Conservation (phyloP, 2,797 vertebrate genomes). For the Sparus aurata region DNA sequence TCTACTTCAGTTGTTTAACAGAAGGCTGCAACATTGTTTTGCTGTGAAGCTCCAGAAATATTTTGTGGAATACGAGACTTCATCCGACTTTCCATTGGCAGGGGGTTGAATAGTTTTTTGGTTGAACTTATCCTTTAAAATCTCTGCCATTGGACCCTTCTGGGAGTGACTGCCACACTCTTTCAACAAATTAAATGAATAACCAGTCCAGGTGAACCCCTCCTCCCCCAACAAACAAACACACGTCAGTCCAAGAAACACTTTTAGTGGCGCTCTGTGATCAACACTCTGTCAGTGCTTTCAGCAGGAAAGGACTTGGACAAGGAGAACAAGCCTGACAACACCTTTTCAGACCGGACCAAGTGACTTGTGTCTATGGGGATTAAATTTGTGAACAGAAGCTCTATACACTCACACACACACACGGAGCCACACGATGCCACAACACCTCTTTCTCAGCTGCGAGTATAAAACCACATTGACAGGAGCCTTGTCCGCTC, state of each 20-base stretch:
- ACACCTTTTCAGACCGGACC: slow-evolving; percentile 69
- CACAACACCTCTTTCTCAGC: slow-evolving; percentile 73
- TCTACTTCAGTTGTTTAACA: too few species aligned
- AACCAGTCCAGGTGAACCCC: slow-evolving; percentile 10
- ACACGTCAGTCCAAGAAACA: slow-evolving; percentile 10
- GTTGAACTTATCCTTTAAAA: background rate
- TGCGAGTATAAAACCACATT: slow-evolving; percentile 73
- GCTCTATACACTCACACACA: slow-evolving; percentile 41
- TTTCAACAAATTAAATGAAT: background rate
- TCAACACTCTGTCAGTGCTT: slow-evolving; percentile 56
- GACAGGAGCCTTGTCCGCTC: slow-evolving; percentile 79
- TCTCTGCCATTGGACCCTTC: background rate
- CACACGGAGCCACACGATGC: slow-evolving; percentile 61
- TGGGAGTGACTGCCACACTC: background rate
- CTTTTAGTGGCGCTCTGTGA: slow-evolving; percentile 48
- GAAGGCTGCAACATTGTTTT: too few species aligned
- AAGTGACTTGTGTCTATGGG: slow-evolving; percentile 74
- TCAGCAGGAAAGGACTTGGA: slow-evolving; percentile 51
- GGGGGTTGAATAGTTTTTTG: too few species aligned
- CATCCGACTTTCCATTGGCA: too few species aligned
- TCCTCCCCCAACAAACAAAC: background rate
- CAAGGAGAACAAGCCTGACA: slow-evolving; percentile 68
- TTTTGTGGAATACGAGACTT: too few species aligned
- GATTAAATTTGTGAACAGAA: slow-evolving; percentile 81
- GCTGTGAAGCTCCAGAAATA: background rate